Conservation (phyloP, 2,113 vertebrate genomes). For the Falcunculus frontatus region DNA sequence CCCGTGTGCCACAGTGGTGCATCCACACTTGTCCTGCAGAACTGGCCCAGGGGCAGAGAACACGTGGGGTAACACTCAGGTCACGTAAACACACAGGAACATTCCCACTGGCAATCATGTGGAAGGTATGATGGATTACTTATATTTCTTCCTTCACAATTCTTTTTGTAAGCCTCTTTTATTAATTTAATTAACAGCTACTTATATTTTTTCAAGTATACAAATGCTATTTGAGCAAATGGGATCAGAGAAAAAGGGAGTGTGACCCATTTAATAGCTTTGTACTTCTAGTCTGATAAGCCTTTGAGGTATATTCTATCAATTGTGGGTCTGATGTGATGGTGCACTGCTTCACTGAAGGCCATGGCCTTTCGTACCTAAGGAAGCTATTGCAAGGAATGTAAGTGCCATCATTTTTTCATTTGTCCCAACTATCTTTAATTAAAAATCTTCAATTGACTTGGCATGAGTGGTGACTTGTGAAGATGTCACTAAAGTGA, state of each 20-base stretch:
- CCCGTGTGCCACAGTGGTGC: neutral
- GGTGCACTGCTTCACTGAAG: neutral
- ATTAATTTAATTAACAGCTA: neutral
- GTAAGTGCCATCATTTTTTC: neutral
- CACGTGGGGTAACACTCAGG: neutral
- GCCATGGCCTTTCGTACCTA: neutral
- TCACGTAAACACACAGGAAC: neutral
- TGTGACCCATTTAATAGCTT: neutral
- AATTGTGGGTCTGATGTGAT: neutral
- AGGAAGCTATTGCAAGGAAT: neutral
- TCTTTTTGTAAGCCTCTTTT: neutral
- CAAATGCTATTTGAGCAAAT: neutral
- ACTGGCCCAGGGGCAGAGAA: neutral
- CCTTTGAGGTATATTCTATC: neutral
- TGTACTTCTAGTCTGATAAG: neutral
- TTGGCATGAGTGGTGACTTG: neutral
- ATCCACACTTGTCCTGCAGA: neutral
- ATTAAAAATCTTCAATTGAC: neutral
- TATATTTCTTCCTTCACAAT: neutral
- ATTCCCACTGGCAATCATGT: neutral
- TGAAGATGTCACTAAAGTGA: neutral
- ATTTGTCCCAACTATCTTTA: neutral
- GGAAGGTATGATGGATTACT: neutral
- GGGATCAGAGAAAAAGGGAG: neutral
- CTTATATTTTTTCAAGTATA: neutral